Evolutionary conservation across 2,888 invertebrate genomes (phyloP).

Genomic region (Eupeodes luniger): DNA sequence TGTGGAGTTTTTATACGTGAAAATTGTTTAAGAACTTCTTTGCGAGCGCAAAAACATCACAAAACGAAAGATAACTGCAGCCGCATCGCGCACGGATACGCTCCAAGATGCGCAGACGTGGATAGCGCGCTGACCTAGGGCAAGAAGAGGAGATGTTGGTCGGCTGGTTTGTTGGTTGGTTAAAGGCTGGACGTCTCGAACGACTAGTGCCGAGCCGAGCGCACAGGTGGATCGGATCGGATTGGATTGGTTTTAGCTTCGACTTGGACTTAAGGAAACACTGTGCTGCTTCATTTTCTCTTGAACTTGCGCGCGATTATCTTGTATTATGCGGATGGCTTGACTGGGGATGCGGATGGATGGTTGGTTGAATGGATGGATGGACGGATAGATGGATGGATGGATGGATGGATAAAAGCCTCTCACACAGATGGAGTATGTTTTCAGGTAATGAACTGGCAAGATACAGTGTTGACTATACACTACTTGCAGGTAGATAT

Average conservation of each 20-base stretch:
- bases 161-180: slow-evolving; percentile 7
- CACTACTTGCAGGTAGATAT: neutral
- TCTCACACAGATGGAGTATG: slow-evolving; percentile 78
- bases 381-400: slow-evolving; percentile 50
- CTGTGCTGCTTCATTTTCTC: slow-evolving; percentile 71
- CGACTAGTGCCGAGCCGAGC: slow-evolving; percentile 45
- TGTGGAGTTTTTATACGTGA: slow-evolving; percentile 68
- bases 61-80: slow-evolving; percentile 66
- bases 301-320: slow-evolving; percentile 76
- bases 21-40: slow-evolving; percentile 73
- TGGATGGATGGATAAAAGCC: slow-evolving; percentile 78
- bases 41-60: slow-evolving; percentile 47
- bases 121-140: slow-evolving; percentile 69
- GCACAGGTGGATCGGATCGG: slow-evolving; percentile 71
- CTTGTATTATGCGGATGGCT: slow-evolving; percentile 73
- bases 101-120: slow-evolving; percentile 41
- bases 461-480: slow-evolving; percentile 58
- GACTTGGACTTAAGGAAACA: slow-evolving; percentile 26
- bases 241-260: slow-evolving; percentile 39
- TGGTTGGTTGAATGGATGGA: slow-evolving; percentile 37
- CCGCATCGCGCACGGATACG: slow-evolving; percentile 63
- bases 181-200: too few relatives aligned
- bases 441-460: slow-evolving; percentile 74
- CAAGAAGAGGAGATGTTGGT: slow-evolving; percentile 47
- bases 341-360: slow-evolving; percentile 63